Conservation (phyloP, 2,888 invertebrate genomes). For the Mesorhabditis spiculigera region DNA sequence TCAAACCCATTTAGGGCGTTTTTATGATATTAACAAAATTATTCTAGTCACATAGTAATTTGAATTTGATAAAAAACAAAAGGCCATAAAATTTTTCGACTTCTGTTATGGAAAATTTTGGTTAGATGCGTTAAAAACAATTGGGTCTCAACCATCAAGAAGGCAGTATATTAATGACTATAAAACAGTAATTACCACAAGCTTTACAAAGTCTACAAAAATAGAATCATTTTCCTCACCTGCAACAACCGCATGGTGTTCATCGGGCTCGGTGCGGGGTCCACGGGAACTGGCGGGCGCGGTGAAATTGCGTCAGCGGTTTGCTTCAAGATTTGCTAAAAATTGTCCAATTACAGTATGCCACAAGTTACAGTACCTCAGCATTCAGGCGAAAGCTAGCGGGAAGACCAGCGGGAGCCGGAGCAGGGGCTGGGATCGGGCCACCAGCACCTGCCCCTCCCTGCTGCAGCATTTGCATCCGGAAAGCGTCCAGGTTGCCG, state of each 20-base stretch:
- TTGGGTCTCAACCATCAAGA: no score
- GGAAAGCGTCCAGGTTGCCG: not conserved
- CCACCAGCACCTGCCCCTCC: not conserved
- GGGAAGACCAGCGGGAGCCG: conserved; percentile 2
- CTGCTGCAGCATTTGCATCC: not conserved
- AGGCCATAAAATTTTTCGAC: no score
- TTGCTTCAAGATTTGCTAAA: conserved; percentile 20
- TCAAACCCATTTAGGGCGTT: no score
- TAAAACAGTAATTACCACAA: no score
- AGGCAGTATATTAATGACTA: no score
- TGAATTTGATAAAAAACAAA: no score
- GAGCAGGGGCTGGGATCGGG: conserved; percentile 1
- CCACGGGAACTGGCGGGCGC: conserved; percentile 46
- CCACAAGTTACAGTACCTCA: not conserved
- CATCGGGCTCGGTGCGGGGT: conserved; percentile 43
- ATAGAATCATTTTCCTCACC: not conserved
- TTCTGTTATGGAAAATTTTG: no score
- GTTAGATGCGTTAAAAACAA: no score
- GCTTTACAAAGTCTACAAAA: no score
- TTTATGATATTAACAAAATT: no score
- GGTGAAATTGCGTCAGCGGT: conserved; percentile 30
- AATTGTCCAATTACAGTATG: not conserved
- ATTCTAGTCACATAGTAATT: no score
- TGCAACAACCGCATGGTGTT: conserved; percentile 12
- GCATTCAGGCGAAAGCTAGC: not conserved